Percentiles rank a stretch among this genome's conserved stretches.
These are phyloP conservation scores for Thermophis baileyi DNA, from an alignment of 2,113 vertebrate species.

Conservation along the genomic window DNA sequence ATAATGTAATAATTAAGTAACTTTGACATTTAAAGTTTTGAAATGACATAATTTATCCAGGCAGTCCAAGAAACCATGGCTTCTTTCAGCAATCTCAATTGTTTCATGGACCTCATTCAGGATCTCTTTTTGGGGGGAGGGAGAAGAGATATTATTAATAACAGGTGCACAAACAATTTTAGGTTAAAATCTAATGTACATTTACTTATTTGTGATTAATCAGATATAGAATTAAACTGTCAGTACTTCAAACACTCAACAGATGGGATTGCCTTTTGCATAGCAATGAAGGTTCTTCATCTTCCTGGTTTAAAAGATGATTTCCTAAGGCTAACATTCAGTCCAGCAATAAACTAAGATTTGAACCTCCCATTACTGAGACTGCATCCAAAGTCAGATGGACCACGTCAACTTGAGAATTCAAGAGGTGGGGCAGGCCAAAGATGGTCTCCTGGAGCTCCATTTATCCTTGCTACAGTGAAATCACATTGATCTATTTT, in stretches of 20 bases:
- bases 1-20: not conserved
- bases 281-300: not conserved
- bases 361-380: not conserved
- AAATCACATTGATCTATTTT: not conserved
- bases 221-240: not conserved
- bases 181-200: not conserved
- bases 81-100: not conserved
- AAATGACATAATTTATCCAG: not conserved
- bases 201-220: not conserved
- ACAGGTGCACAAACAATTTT: not conserved
- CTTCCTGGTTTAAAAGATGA: not conserved
- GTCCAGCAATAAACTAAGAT: not conserved
- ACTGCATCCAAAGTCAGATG: not conserved
- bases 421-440: not conserved
- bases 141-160: not conserved
- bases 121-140: not conserved
- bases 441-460: not conserved
- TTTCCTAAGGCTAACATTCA: not conserved
- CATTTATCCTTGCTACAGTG: not conserved
- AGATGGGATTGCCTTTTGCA: not conserved
- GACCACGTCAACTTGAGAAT: not conserved
- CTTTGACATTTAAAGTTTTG: not conserved
- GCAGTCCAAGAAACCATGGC: not conserved
- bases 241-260: not conserved
- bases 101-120: not conserved